Evolutionary conservation across 2,113 vertebrate species (phyloP).

Genomic region (Penelope pileata): DNA sequence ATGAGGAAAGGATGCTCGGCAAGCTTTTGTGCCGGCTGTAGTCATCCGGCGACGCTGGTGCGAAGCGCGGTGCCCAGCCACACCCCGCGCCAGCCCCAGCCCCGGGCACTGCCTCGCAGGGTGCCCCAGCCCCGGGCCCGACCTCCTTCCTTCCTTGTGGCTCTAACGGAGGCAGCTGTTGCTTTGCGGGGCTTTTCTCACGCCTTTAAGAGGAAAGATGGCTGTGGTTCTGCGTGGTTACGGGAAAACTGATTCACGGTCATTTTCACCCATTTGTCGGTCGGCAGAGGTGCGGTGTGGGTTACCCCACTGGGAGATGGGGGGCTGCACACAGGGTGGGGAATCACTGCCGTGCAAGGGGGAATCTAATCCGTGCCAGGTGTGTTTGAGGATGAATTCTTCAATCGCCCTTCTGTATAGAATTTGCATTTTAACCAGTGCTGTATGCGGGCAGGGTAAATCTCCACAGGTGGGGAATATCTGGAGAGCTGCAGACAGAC

Average conservation of each 20-base stretch:
- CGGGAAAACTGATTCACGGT: neutral
- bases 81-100: too few species aligned
- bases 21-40: neutral
- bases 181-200: neutral
- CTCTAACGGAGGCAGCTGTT: neutral
- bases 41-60: neutral
- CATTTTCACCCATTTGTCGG: neutral
- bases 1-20: too few species aligned
- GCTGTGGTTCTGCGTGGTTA: neutral
- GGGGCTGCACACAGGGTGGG: neutral
- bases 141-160: neutral
- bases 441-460: neutral
- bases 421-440: neutral
- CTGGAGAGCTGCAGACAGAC: neutral
- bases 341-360: neutral
- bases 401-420: neutral
- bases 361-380: neutral
- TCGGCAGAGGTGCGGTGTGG: accelerated
- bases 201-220: neutral
- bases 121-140: neutral
- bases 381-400: neutral
- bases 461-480: neutral
- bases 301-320: neutral
- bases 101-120: too few species aligned
- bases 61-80: slow-evolving; percentile 29